Evolutionary conservation across 1,140 invertebrate genomes (phyloP), one percentile per base, ranked within the genome.

Genomic region (Euglossa dilemma): DNA sequence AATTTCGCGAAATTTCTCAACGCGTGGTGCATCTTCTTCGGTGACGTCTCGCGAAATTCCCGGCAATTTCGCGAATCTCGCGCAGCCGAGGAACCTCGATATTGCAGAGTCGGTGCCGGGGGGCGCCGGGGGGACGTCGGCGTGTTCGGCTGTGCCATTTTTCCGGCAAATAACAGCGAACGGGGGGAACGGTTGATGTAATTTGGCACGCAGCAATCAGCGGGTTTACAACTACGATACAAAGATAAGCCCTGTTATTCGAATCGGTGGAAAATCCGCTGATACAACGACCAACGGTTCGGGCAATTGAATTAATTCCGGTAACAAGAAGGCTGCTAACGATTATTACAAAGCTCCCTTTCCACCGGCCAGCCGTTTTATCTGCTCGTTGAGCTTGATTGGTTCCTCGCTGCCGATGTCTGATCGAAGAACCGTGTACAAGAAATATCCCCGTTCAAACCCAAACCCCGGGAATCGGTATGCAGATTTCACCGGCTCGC

Each of bases 241-340:
- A 59, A 72, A 86, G 84, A 87, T 87, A 87, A 86, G 69, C 79
- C 45, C 57, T 81, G 85, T 80, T 84, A 66, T 87, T 88, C 69
- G 78, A 80, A 87, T 87, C 76, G 79, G 56, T 36, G 18, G 82
- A 87, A 88, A 80, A 86, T 78, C 72, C 85, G 43, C 72, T 67
- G 85, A 80, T 77, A 70, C 73, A 82, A 69, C 47, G 79, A 56
- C 25, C 79, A 73, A 76, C 54, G 45, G 61, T 28, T 36, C 54
- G 74, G 74, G 25, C 80, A 88, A 89, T 89, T 82, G 87, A 88
- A 89, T 89, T 89, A 84, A 86, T 89, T 89, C 88, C 69, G 56
- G 66, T 66, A 81, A 89, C 87, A 86, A 86, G 87, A 89, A 86
- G 57, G 74, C 81, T 71, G 61, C 85, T 89, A 89, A 88, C 81